Conservation (phyloP, 2,888 invertebrate genomes). For the Stenolophus ochropezus region DNA sequence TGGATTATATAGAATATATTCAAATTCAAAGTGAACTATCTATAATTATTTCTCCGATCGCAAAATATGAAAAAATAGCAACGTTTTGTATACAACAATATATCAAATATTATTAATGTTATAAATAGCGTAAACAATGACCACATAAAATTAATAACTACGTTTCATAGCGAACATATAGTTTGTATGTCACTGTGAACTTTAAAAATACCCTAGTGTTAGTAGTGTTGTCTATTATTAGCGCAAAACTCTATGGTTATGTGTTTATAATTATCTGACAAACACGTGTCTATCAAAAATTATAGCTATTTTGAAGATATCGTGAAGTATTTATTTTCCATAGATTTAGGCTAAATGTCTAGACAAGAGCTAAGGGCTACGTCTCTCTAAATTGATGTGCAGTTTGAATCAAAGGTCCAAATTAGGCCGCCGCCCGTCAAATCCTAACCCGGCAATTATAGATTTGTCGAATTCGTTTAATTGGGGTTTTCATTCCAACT, state of each 20-base stretch:
- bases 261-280: not conserved
- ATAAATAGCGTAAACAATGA: too few relatives aligned
- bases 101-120: too few relatives aligned
- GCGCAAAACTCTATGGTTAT: not conserved
- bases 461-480: slow-evolving; percentile 58
- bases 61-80: too few relatives aligned
- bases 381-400: slow-evolving; percentile 50
- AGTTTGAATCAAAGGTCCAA: slow-evolving; percentile 56
- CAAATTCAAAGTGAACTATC: too few relatives aligned
- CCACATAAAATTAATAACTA: too few relatives aligned
- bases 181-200: not conserved
- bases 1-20: too few relatives aligned
- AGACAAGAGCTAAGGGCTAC: slow-evolving; percentile 55
- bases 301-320: slow-evolving; percentile 44
- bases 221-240: not conserved
- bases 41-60: too few relatives aligned
- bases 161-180: too few relatives aligned
- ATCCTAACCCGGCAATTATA: slow-evolving; percentile 51
- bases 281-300: slow-evolving; percentile 40
- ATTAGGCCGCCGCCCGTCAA: slow-evolving; percentile 49
- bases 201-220: not conserved
- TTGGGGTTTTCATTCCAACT: slow-evolving; percentile 30
- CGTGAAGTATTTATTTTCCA: slow-evolving; percentile 30
- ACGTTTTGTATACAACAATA: too few relatives aligned
- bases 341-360: slow-evolving; percentile 58